Evolutionary conservation across 2,888 invertebrate genomes (phyloP), one percentile per base, ranked within the genome.

Genomic region (Schizotus pectinicornis): DNA sequence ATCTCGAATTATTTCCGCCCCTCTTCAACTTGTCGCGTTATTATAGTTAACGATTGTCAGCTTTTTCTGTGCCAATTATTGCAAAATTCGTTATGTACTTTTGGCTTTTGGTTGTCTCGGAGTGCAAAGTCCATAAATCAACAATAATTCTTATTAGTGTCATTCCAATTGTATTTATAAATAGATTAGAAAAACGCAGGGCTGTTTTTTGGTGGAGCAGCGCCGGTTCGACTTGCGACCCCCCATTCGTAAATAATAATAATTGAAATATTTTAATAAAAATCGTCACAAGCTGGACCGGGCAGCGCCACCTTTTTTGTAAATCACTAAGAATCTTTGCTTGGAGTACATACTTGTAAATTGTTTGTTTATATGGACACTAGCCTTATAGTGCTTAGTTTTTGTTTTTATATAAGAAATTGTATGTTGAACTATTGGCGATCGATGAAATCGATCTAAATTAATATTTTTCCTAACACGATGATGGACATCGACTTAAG

Each of bases 151-250:
- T 73, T 71, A 69, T 74, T 77, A 75, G 74, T 78, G 78, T 78
- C 78, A 78, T 79, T 79, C 79, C 79, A 78, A 69, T 72, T 75
- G 70, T 76, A 74, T 72, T 74, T 73, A 71, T 75, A 73, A 59
- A 65, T 71, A 70, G 71, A 72, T 71, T 73, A 72, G 69, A 71
- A 65, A 70, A 68, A 65, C 67, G 71, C 70, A 69, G 70, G 74
- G 72, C 72, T 74, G 73, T 74, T 74, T 69, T 63, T 66, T 60
- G 67, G 62, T 64, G 62, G 63, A 42, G 37, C 59, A 49, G 49
- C 56, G 53, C 62, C 55, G 57, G 53, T 39, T 55, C 36, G 22
- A 22, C 49, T 50, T 7, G 37, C 9, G 33, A 33, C 34, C 30
- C 12, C 31, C 11, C 22, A 35, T 35, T 36, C 9, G 43, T 14